Base-by-base conservation (phyloP, 1,140 invertebrate species). In the Nymphalis io region DNA sequence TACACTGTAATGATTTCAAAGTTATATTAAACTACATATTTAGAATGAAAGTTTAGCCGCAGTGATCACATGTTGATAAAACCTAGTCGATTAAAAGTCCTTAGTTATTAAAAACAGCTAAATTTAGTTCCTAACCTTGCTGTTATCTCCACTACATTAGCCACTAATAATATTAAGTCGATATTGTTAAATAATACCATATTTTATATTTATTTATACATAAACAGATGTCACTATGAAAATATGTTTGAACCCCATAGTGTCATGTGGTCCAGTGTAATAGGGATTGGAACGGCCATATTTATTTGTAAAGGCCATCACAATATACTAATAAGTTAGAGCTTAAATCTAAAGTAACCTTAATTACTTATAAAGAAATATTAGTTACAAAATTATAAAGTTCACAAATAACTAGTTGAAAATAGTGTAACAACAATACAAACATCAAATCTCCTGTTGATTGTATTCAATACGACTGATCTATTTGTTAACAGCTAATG, bases 201-300 rank as follows among this genome's bases (percentile, higher is more conserved):
- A 74, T 80, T 62, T 68, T 78, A 74, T 75, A 73, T 73, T 74
- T 69, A 69, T 73, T 68, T 74, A 73, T 75, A 70, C 18, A 60
- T 46, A 71, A 60, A 73, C 72, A 74, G 68, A 76, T 79, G 83
- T 73, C 84, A 89, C 87, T 89, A 89, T 89, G 87, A 82, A 84
- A 83, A 88, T 87, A 87, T 87, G 85, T 87, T 85, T 83, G 75
- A 81, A 86, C 81, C 79, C 80, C 87, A 89, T 88, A 89, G 85
- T 87, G 84, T 75, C 84, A 85, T 86, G 38, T 80, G 73, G 74
- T 81, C 69, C 46, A 51, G 46, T 51, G 46, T 10, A 46, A 51
- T 55, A 55, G 51, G 23, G 11, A 27, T 55, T 12, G 42, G 42
- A 46, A 51, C 48, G 51, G 51, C 51, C 51, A 55, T 55, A 55